A percentile compares a stretch with the other conserved stretches of the same genome.
Evolutionary conservation across 2,888 invertebrate species (phyloP).

Genomic region (Lycocerus yunnanus): DNA sequence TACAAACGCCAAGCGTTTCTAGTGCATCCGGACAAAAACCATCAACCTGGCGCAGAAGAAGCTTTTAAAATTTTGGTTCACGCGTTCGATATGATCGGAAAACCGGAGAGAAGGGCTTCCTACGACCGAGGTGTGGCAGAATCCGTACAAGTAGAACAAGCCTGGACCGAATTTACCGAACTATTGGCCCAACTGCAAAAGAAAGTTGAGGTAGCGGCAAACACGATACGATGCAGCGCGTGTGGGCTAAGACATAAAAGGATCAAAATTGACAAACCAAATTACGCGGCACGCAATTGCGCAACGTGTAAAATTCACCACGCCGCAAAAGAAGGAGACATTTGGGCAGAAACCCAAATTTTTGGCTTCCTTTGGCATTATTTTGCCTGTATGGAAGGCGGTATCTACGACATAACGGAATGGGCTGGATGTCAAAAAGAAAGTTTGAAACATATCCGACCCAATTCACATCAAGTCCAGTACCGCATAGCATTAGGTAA

Average conservation of each 20-base stretch:
- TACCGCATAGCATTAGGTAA: constrained; percentile 82
- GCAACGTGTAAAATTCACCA: constrained; percentile 87
- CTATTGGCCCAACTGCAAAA: constrained; percentile 86
- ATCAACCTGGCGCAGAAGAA: constrained; percentile 93
- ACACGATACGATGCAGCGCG: constrained; percentile 93
- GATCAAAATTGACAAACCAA: constrained; percentile 81
- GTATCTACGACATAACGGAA: constrained; percentile 94
- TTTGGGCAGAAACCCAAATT: constrained; percentile 90
- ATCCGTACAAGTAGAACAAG: constrained; percentile 81
- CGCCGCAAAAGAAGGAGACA: constrained; percentile 92
- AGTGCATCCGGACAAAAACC: constrained; percentile 96
- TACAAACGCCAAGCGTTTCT: constrained; percentile 92
- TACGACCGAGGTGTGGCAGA: constrained; percentile 63
- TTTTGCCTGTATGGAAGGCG: constrained; percentile 95
- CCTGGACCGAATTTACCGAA: constrained; percentile 84
- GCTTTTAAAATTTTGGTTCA: constrained; percentile 95
- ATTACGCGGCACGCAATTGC: constrained; percentile 91
- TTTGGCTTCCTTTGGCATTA: constrained; percentile 92
- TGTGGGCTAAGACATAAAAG: constrained; percentile 91
- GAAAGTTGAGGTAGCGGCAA: constrained; percentile 93
- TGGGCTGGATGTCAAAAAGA: constrained; percentile 94
- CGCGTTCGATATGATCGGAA: constrained; percentile 93
- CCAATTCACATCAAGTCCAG: constrained; percentile 90
- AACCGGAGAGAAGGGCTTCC: constrained; percentile 67
- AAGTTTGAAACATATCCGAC: constrained; percentile 79